Evolutionary conservation across 2,797 vertebrate genomes (phyloP).

Genomic region (Zalophus californianus): DNA sequence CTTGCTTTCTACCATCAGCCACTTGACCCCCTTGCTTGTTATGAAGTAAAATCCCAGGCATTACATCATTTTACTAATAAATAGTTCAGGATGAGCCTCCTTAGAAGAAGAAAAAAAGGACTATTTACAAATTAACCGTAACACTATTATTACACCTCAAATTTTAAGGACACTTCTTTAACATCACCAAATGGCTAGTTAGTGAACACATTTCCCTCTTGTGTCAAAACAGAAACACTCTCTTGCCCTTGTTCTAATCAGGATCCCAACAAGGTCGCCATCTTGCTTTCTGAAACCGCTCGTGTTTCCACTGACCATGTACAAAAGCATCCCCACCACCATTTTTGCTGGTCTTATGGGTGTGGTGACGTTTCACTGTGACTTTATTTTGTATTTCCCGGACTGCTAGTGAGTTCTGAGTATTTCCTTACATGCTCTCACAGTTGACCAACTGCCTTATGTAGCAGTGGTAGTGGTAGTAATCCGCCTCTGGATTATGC

Average conservation of each 20-base stretch:
- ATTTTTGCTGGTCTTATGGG: neutral
- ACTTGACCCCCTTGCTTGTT: neutral
- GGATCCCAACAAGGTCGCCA: neutral
- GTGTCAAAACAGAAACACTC: neutral
- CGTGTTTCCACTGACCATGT: neutral
- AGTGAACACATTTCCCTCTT: neutral
- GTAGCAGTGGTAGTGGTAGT: no score
- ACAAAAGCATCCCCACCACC: neutral
- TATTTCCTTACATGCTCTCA: no score
- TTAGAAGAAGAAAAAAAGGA: neutral
- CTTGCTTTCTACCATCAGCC: neutral
- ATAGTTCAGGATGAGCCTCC: neutral
- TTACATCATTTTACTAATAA: neutral
- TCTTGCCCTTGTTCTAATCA: neutral
- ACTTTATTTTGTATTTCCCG: neutral
- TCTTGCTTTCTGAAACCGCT: neutral
- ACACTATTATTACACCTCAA: neutral
- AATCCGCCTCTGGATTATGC: neutral
- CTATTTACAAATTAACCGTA: neutral
- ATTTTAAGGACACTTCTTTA: neutral
- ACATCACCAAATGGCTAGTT: neutral
- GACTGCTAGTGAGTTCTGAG: neutral
- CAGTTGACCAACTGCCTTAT: neutral
- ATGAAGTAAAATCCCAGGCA: neutral
- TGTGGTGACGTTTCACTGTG: neutral